phyloP scores from a whole-genome alignment of 1,140 invertebrate genomes.

The Phortica variegata region DNA sequence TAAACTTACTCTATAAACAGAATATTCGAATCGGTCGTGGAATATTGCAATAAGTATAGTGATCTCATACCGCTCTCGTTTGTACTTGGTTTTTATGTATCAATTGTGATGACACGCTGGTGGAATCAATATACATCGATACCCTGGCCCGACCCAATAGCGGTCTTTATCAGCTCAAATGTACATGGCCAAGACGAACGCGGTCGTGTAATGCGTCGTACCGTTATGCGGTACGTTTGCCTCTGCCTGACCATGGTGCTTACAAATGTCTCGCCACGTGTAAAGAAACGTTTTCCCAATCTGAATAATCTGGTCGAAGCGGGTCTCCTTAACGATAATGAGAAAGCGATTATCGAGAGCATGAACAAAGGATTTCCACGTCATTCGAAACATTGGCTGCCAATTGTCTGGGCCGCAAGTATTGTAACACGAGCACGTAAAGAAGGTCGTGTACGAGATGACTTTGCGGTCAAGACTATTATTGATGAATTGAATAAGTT shows the following conservation, averaged over 20 bases:
- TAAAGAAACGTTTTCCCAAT: constrained; percentile 91
- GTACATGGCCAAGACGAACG: constrained; percentile 73
- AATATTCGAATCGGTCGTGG: constrained; percentile 73
- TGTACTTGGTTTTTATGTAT: constrained; percentile 90
- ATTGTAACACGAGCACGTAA: constrained; percentile 84
- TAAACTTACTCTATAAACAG: constrained; percentile 42
- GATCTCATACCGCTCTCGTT: constrained; percentile 83
- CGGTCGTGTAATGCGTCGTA: constrained; percentile 81
- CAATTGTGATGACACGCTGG: constrained; percentile 91
- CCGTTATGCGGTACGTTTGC: constrained; percentile 81
- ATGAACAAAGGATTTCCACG: constrained; percentile 82
- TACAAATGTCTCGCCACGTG: constrained; percentile 81
- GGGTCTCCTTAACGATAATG: constrained; percentile 84
- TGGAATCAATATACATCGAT: constrained; percentile 84
- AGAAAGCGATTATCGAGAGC: constrained; percentile 76
- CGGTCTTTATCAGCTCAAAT: constrained; percentile 71
- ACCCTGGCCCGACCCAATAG: constrained; percentile 81
- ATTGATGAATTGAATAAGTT: constrained; percentile 90
- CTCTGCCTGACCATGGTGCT: constrained; percentile 82
- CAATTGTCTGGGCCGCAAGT: constrained; percentile 90
- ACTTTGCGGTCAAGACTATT: constrained; percentile 89
- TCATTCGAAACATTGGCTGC: constrained; percentile 92
- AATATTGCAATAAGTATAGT: constrained; percentile 79
- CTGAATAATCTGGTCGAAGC: constrained; percentile 85
- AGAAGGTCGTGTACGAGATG: constrained; percentile 88